phyloP scores from a whole-genome alignment of 1,140 invertebrate species.

The Saccostrea echinata region DNA sequence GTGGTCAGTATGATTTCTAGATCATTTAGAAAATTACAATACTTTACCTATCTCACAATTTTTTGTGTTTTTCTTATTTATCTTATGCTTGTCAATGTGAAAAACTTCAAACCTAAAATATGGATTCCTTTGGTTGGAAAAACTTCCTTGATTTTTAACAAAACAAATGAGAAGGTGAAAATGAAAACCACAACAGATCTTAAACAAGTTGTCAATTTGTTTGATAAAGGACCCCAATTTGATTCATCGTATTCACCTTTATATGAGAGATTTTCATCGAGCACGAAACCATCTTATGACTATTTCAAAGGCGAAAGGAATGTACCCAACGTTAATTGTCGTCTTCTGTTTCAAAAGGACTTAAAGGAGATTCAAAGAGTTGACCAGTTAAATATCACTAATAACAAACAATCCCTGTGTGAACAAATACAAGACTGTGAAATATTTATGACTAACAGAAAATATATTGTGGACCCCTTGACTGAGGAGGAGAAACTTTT shows the following conservation, averaged over 20 bases:
- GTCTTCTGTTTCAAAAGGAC: neutral
- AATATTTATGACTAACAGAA: neutral
- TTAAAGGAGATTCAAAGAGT: neutral
- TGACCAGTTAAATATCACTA: neutral
- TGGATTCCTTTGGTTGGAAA: too few relatives aligned
- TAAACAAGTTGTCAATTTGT: too few relatives aligned
- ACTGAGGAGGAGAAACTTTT: constrained; percentile 51
- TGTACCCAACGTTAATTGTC: neutral
- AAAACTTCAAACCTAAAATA: too few relatives aligned
- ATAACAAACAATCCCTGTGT: neutral
- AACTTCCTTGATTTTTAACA: too few relatives aligned
- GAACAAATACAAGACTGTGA: neutral
- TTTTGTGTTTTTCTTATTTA: too few relatives aligned
- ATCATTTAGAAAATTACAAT: too few relatives aligned
- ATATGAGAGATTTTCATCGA: neutral
- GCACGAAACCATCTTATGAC: neutral
- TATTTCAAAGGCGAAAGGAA: neutral
- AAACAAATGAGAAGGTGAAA: too few relatives aligned
- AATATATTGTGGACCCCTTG: constrained; percentile 54
- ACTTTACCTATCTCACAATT: too few relatives aligned
- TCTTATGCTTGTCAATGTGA: too few relatives aligned
- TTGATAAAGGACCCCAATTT: neutral
- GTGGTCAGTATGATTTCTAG: too few relatives aligned
- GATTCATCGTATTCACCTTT: neutral
- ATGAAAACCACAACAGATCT: too few relatives aligned